Evolutionary conservation across 2,888 invertebrate species (phyloP), one percentile per base, ranked within the genome.

Genomic region (Synanthedon myopaeformis): DNA sequence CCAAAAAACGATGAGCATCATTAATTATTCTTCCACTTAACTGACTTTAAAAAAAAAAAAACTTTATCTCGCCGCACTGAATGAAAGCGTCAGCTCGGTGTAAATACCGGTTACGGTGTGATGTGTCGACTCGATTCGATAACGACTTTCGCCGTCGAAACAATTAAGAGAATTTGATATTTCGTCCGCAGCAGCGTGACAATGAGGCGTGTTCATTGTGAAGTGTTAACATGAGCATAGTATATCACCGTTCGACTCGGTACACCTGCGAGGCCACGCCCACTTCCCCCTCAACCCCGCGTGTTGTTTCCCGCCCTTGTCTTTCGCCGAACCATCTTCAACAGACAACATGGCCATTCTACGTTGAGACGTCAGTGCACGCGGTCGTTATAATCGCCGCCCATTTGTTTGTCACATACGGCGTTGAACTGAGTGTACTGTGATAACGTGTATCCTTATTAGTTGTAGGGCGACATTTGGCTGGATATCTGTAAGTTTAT

Each of bases 161-260:
- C 76, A 82, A 82, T 80, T 79, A 79, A 72, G 52, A 52, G 51
- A 53, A 56, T 52, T 50, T 52, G 53, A 23, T 49, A 45, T 49
- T 49, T 49, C 49, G 49, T 23, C 49, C 12, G 13, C 45, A 5
- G 45, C 42, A 69, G 70, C 79, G 77, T 81, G 83, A 84, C 83
- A 80, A 70, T 76, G 72, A 86, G 86, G 86, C 85, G 86, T 83
- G 83, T 82, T 74, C 77, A 63, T 64, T 64, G 62, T 61, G 61
- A 61, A 76, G 81, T 82, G 83, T 79, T 82, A 83, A 82, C 79
- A 80, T 79, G 80, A 78, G 82, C 81, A 83, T 85, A 84, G 82
- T 84, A 84, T 76, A 82, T 85, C 83, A 84, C 75, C 66, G 75
- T 78, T 76, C 73, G 74, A 69, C 64, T 63, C 74, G 76, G 76